phyloP scores from a whole-genome alignment of 2,888 invertebrate species.

The Gryllus longicercus region DNA sequence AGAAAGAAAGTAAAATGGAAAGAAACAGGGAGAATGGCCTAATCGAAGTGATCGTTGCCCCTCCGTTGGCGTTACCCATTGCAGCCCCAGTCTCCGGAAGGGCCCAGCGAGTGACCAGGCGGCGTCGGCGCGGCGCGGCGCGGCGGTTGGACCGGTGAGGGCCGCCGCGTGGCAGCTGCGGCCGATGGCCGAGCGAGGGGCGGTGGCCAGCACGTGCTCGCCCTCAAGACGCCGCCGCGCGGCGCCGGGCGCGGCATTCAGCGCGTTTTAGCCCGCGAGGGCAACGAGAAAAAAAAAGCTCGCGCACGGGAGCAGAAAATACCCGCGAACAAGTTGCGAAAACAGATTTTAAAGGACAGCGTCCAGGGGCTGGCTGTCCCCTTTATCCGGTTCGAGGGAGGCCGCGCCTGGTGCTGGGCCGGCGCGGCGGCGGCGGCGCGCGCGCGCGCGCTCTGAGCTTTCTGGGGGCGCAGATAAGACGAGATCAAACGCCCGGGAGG shows the following conservation, averaged over 20 bases:
- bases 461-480: background rate
- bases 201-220: background rate
- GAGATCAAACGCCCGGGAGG: background rate
- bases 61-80: too few species aligned
- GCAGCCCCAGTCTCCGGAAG: too few species aligned
- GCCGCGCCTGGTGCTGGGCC: background rate
- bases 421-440: too few species aligned
- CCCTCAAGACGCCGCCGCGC: too few species aligned
- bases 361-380: background rate
- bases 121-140: too few species aligned
- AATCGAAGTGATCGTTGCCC: too few species aligned
- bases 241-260: background rate
- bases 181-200: background rate
- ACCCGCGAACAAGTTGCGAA: constrained; percentile 3
- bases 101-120: too few species aligned
- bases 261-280: constrained; percentile 9
- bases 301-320: background rate
- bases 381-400: background rate
- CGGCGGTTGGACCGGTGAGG: too few species aligned
- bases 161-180: too few species aligned
- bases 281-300: background rate
- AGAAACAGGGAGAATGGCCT: too few species aligned
- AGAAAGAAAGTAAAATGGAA: too few species aligned
- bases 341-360: background rate
- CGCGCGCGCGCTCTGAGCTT: too few species aligned